phyloP scores from a whole-genome alignment of 2,888 invertebrate species.

The Nemapogon koenigi region DNA sequence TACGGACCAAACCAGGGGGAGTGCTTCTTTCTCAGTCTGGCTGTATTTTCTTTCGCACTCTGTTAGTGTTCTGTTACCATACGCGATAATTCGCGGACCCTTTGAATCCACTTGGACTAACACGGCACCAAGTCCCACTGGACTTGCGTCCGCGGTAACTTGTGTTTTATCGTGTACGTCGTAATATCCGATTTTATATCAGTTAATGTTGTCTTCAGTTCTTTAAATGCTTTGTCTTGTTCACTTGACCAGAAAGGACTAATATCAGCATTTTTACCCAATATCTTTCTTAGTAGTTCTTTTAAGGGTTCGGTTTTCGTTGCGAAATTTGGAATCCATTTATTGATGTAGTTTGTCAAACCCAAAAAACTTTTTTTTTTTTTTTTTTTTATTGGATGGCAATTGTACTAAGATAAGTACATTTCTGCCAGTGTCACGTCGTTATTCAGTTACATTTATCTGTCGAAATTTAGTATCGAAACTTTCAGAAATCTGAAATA shows the following conservation, averaged over 20 bases:
- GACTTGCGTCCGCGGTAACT: constrained; percentile 19
- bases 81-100: constrained; percentile 22
- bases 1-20: constrained; percentile 21
- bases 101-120: constrained; percentile 14
- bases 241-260: neutral
- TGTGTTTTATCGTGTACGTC: constrained; percentile 15
- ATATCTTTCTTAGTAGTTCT: constrained; percentile 10
- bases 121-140: too few relatives aligned
- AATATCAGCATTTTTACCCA: neutral
- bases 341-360: constrained; percentile 7
- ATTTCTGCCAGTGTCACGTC: too few relatives aligned
- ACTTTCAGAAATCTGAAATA: too few relatives aligned
- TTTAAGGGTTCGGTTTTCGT: constrained; percentile 10
- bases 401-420: too few relatives aligned
- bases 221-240: neutral
- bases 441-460: too few relatives aligned
- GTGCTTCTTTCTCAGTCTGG: constrained; percentile 22
- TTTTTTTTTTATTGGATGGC: too few relatives aligned
- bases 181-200: constrained; percentile 19
- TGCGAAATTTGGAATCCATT: constrained; percentile 10
- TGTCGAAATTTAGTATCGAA: too few relatives aligned
- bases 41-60: constrained; percentile 20
- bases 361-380: too few relatives aligned
- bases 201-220: constrained; percentile 13
- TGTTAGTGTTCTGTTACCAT: constrained; percentile 19